A percentile compares a stretch with the other conserved stretches of the same genome.
phyloP scores from a whole-genome alignment of 2,797 vertebrate genomes.

The Vespertilio murinus region DNA sequence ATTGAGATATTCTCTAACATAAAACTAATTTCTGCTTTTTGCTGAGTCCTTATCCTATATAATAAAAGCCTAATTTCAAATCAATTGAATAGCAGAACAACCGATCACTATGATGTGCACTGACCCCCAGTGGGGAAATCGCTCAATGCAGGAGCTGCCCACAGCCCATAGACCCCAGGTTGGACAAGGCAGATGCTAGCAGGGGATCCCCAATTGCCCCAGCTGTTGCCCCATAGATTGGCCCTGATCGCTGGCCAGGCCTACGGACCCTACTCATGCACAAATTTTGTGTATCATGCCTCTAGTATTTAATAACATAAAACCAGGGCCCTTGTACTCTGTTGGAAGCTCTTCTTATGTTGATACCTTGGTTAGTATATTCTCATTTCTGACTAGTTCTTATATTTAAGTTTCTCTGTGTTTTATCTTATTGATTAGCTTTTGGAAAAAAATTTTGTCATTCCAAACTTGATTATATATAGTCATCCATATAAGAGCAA shows the following conservation, averaged over 20 bases:
- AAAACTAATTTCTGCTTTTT: neutral
- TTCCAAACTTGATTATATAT: neutral
- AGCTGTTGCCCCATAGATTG: too few species aligned
- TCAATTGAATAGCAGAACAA: too few species aligned
- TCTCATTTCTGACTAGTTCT: neutral
- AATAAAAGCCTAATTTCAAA: too few species aligned
- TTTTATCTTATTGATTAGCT: neutral
- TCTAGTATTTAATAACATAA: neutral
- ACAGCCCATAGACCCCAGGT: too few species aligned
- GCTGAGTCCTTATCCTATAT: neutral
- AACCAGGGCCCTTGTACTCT: neutral
- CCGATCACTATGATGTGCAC: too few species aligned
- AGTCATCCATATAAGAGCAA: neutral
- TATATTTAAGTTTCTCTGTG: neutral
- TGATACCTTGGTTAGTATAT: neutral
- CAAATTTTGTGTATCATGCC: too few species aligned
- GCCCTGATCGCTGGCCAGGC: too few species aligned
- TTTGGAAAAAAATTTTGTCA: neutral
- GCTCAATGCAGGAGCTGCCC: too few species aligned
- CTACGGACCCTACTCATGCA: too few species aligned
- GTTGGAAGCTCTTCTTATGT: neutral
- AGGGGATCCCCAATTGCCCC: too few species aligned
- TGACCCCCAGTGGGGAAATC: too few species aligned
- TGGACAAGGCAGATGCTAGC: too few species aligned
- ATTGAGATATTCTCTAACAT: constrained; percentile 2